Evolutionary conservation across 2,888 invertebrate species (phyloP).

Genomic region (Diarsia dahlii): DNA sequence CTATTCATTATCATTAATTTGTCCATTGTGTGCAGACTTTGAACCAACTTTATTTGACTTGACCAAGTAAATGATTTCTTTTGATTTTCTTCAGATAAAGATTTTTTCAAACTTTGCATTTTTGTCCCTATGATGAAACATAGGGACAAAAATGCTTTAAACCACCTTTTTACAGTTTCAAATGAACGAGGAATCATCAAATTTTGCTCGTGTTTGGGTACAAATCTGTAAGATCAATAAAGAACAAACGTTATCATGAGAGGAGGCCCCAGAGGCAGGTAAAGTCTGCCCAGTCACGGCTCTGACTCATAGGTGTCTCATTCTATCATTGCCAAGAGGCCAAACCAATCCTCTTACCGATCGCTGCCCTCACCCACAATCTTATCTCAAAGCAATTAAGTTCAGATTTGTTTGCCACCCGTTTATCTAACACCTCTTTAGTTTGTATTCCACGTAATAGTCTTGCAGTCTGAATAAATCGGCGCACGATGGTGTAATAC

Average conservation of each 20-base stretch:
- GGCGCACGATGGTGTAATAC: conserved; percentile 79
- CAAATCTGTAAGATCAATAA: conserved; percentile 43
- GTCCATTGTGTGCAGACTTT: conserved; percentile 33
- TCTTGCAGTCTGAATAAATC: conserved; percentile 84
- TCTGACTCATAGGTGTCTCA: conserved; percentile 82
- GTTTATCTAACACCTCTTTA: conserved; percentile 60
- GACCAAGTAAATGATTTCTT: neutral
- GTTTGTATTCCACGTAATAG: conserved; percentile 78
- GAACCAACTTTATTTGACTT: conserved; percentile 19
- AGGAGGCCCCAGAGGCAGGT: conserved; percentile 64
- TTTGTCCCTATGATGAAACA: neutral
- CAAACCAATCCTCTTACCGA: conserved; percentile 38
- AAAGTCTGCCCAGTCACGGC: conserved; percentile 67
- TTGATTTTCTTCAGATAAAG: neutral
- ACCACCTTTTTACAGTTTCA: neutral
- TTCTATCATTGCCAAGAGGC: conserved; percentile 77
- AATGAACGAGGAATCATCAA: neutral
- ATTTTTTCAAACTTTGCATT: neutral
- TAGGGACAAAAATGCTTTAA: neutral
- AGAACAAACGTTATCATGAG: conserved; percentile 42
- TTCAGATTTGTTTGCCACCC: conserved; percentile 66
- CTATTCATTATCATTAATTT: conserved; percentile 48
- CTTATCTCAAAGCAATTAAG: conserved; percentile 67
- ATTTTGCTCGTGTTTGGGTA: neutral
- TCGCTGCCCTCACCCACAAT: conserved; percentile 25